Conservation (phyloP, 2,113 vertebrate genomes). For the Psephotus haematonotus region DNA sequence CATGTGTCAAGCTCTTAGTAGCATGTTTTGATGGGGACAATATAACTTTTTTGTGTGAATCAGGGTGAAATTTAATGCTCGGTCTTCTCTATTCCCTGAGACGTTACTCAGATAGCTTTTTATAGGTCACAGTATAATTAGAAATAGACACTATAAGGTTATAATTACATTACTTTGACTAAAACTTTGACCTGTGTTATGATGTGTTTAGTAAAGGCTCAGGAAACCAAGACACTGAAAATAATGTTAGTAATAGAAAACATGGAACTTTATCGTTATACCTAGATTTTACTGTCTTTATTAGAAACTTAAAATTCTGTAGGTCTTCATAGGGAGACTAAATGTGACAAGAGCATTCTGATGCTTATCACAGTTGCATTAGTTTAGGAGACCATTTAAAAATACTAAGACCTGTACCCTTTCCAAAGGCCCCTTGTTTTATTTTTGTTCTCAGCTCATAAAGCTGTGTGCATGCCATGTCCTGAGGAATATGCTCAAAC, state of each 20-base stretch:
- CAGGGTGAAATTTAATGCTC: conserved; percentile 3
- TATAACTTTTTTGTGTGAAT: neutral
- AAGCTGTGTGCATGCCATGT: neutral
- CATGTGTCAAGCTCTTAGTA: neutral
- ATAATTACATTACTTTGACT: conserved; percentile 19
- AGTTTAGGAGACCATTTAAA: neutral
- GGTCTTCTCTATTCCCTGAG: neutral
- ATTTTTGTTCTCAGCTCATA: neutral
- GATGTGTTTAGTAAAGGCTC: conserved; percentile 29
- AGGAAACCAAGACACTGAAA: conserved; percentile 17
- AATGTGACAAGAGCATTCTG: neutral
- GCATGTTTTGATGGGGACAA: neutral
- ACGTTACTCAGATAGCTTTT: conserved; percentile 46
- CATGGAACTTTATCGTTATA: neutral
- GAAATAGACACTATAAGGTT: conserved; percentile 13
- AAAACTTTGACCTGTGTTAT: conserved; percentile 31
- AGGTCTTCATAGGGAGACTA: neutral
- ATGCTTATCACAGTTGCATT: neutral
- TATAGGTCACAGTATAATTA: conserved; percentile 53
- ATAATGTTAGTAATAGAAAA: neutral
- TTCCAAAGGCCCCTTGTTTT: neutral
- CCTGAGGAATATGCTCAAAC: neutral
- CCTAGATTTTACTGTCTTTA: neutral
- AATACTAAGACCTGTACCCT: neutral
- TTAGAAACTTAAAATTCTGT: neutral